Evolutionary conservation across 2,797 vertebrate species (phyloP), one percentile per base, ranked within the genome.

Genomic region (Streptopelia turtur): DNA sequence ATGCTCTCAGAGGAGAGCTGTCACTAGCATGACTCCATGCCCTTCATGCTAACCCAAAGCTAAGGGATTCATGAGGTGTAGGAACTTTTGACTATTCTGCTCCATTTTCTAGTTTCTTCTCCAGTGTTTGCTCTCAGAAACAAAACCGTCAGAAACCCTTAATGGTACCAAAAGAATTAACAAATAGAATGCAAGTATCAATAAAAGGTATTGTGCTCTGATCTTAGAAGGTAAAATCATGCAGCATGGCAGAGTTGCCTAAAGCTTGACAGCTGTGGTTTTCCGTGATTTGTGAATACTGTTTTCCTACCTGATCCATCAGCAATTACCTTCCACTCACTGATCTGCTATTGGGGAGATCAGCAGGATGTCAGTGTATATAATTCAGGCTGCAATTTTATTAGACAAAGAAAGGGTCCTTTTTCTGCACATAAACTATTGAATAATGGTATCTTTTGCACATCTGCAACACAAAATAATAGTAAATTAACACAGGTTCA

Each of bases 11-110:
- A 50, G 59, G 17, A 52, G 13, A 22, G 49, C 10, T 92, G 23
- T 8, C 52, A 16, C 52, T 31, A 6, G 13, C 33, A 5, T 1
- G 0, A 25, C 57, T 23, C n/a, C 24, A 2, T 24, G 20, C 10
- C 60, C 37, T 43, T 56, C 24, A 0, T 2, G 21, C 28, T 47
- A 49, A 17, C 50, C 45, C 65, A 31, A 5, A 63, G 10, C 35
- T 4, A 10, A 65, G 21, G 33, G 27, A 30, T 22, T 20, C 1
- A 1, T 3, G 11, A 47, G 22, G 8, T 69, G 6, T 31, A 45
- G 61, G 69, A 14, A 83, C 3, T 4, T 64, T 37, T 57, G 18
- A 31, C 31, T 33, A 0, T 41, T 41, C 64, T 68, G 9, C 18
- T 61, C n/a, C n/a, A 6, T 25, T 45, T 30, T 65, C 23, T 47